Conservation (phyloP, 2,888 invertebrate species). For the Junonia oenone region DNA sequence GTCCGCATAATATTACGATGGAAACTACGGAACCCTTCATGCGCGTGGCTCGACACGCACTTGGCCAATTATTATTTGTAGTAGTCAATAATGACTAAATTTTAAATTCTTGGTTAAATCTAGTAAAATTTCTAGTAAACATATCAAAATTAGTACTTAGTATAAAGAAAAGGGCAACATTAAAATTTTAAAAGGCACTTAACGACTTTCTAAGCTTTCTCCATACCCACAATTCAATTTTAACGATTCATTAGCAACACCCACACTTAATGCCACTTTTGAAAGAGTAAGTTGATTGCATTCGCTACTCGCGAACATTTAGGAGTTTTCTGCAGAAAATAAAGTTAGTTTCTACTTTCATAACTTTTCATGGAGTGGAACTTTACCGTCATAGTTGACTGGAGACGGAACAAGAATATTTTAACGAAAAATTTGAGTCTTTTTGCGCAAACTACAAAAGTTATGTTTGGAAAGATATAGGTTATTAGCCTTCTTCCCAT, state of each 20-base stretch:
- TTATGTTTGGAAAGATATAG: no score
- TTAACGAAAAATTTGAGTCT: background rate
- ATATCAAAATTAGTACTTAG: no score
- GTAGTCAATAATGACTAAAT: no score
- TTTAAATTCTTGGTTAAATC: no score
- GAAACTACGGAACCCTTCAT: no score
- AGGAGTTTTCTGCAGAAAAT: background rate
- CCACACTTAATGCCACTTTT: constrained; percentile 1
- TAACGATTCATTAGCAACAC: constrained; percentile 3
- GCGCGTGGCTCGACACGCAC: no score
- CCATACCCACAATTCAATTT: constrained; percentile 6
- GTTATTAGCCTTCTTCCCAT: no score
- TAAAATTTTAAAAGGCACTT: background rate
- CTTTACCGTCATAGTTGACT: background rate
- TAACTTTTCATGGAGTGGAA: background rate
- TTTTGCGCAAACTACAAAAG: background rate
- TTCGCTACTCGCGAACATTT: constrained; percentile 1
- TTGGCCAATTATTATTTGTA: no score
- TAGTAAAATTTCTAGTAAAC: no score
- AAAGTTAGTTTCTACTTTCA: background rate
- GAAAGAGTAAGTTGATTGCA: constrained; percentile 8
- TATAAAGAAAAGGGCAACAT: no score
- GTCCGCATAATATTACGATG: no score
- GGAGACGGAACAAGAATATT: background rate
- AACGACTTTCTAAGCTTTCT: background rate